Conservation (phyloP, 1,140 invertebrate species). For the Lepidurus arcticus region DNA sequence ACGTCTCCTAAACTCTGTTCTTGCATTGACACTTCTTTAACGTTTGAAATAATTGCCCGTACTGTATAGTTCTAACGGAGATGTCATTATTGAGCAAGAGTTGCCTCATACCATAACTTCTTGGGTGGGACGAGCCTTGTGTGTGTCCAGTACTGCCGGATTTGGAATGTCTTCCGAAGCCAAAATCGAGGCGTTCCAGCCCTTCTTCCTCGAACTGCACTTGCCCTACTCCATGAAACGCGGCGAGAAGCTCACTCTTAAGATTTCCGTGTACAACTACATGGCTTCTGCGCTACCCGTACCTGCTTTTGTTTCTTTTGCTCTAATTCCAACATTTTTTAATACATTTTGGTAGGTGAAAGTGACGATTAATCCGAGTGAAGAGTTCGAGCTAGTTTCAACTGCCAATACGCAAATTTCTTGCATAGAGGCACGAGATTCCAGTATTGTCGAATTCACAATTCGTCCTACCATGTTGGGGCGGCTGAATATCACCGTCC, state of each 20-base stretch:
- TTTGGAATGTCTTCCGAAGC: slow-evolving; percentile 55
- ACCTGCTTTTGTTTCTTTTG: neutral
- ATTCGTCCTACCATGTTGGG: slow-evolving; percentile 51
- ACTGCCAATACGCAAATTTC: neutral
- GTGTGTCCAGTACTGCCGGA: slow-evolving; percentile 56
- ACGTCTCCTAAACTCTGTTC: slow-evolving; percentile 32
- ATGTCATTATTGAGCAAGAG: slow-evolving; percentile 47
- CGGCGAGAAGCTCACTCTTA: slow-evolving; percentile 59
- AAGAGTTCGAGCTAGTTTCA: slow-evolving; percentile 47
- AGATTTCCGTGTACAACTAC: slow-evolving; percentile 41
- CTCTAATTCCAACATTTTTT: neutral
- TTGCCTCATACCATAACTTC: slow-evolving; percentile 67
- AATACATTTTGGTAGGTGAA: neutral
- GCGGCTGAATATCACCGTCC: slow-evolving; percentile 54
- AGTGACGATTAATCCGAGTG: neutral
- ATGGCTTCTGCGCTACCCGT: slow-evolving; percentile 44
- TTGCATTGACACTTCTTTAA: neutral
- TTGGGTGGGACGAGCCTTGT: slow-evolving; percentile 64
- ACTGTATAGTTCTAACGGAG: slow-evolving; percentile 50
- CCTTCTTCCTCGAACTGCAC: slow-evolving; percentile 65
- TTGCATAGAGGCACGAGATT: slow-evolving; percentile 47
- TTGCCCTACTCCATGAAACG: slow-evolving; percentile 65
- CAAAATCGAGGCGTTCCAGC: slow-evolving; percentile 58
- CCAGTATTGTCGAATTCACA: slow-evolving; percentile 48
- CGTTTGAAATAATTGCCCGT: neutral